Evolutionary conservation across 2,797 vertebrate species (phyloP), one percentile per base, ranked within the genome.

Genomic region (Phrynocephalus vlangalii): DNA sequence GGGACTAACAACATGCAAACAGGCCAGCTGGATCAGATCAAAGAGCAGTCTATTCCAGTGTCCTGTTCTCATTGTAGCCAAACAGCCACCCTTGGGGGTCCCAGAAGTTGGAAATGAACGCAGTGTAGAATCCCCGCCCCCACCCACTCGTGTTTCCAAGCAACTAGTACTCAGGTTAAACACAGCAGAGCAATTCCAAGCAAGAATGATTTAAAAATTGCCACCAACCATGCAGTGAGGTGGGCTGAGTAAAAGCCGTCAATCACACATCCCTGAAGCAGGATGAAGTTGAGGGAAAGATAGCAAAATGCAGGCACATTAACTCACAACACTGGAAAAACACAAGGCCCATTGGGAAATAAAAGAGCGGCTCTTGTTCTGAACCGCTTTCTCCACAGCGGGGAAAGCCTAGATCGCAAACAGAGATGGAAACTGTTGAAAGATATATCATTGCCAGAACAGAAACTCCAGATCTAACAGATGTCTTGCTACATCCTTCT

Each of bases 331-430:
- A 56, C 11, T 30, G 78, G 44, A 5, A 52, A 75, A 68, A 75
- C 86, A 79, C 83, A 92, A 86, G 80, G 52, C 28, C 90, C 83
- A 20, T 63, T 88, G 91, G 89, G 88, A 92, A 92, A 93, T 82
- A 89, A 33, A 85, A 63, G 86, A 90, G 87, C 78, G 88, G 77
- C 88, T 24, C 86, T 88, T 80, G 87, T 93, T 91, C 79, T 89
- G 94, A 79, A 63, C 86, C 89, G 82, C 83, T 90, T 89, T 83
- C 86, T 79, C 81, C 88, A 79, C 85, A 85, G 86, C 86, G 68
- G 86, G 38, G 92, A 92, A 56, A n/a, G 83, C 90, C 90, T 90
- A 91, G 10, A 94, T 93, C 91, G 88, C 90, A 91, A 70, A 33
- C 71, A 85, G 71, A 89, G 92, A 91, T 83, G 81, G 86, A 91